Conservation (phyloP, 2,888 invertebrate genomes). For the Scaptomyza parva region DNA sequence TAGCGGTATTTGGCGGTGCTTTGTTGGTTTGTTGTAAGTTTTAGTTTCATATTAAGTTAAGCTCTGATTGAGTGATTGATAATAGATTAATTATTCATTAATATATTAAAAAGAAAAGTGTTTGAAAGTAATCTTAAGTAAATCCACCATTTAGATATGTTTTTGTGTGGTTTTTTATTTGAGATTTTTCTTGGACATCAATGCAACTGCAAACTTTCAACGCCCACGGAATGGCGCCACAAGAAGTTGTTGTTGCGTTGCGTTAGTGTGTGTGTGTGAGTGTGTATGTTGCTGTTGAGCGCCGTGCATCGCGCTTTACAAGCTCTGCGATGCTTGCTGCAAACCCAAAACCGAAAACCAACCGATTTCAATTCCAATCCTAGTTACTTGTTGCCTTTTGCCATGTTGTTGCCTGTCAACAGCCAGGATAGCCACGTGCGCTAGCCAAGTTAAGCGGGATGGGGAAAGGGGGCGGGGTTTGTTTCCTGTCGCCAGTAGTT, state of each 20-base stretch:
- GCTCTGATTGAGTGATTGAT: neutral
- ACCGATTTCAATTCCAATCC: slow-evolving; percentile 10
- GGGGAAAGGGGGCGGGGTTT: slow-evolving; percentile 2
- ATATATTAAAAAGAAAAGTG: too few species aligned
- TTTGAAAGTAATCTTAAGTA: too few species aligned
- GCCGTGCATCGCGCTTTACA: slow-evolving; percentile 34
- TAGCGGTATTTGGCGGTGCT: too few species aligned
- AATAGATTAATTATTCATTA: too few species aligned
- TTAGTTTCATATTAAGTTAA: neutral
- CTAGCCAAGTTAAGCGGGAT: slow-evolving; percentile 7
- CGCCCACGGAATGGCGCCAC: slow-evolving; percentile 49
- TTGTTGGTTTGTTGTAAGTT: neutral
- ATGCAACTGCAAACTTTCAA: slow-evolving; percentile 5
- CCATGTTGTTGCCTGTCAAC: slow-evolving; percentile 55
- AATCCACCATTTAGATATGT: neutral
- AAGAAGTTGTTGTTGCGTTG: slow-evolving; percentile 12
- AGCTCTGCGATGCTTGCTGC: slow-evolving; percentile 8
- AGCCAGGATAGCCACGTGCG: slow-evolving; percentile 60
- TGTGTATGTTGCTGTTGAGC: slow-evolving; percentile 24
- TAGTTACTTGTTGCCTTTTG: slow-evolving; percentile 19
- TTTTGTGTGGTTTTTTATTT: neutral
- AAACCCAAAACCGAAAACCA: slow-evolving; percentile 8
- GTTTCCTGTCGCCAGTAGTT: slow-evolving; percentile 67
- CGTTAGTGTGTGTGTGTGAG: neutral
- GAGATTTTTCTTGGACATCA: neutral